A percentile compares a stretch with the other conserved stretches of the same genome.
Evolutionary conservation across 2,888 invertebrate species (phyloP).

Genomic region (Ptilodon capucinus): DNA sequence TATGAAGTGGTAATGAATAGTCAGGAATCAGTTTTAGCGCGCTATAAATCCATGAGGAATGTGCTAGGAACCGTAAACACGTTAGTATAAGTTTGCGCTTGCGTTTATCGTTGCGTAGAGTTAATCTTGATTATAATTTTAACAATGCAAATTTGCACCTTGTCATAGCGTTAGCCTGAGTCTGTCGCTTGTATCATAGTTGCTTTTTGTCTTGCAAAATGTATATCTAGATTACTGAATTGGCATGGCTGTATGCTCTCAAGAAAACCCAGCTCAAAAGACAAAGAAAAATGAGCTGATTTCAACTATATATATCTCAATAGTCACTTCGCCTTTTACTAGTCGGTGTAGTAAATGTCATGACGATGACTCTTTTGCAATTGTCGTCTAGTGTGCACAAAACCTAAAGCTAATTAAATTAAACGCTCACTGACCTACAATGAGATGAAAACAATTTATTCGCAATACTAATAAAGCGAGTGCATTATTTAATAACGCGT

Average conservation of each 20-base stretch:
- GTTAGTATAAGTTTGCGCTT: slow-evolving; percentile 3
- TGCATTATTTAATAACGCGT: slow-evolving; percentile 10
- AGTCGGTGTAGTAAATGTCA: no score
- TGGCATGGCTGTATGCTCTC: no score
- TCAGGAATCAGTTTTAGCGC: slow-evolving; percentile 29
- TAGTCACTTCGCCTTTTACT: no score
- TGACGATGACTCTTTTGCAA: neutral
- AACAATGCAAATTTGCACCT: no score
- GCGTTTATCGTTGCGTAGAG: neutral
- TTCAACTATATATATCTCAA: no score
- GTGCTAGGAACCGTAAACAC: slow-evolving; percentile 31
- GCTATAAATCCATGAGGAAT: slow-evolving; percentile 38
- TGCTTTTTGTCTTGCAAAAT: no score
- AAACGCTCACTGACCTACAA: slow-evolving; percentile 45
- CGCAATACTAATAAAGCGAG: slow-evolving; percentile 41
- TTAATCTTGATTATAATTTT: neutral
- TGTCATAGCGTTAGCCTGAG: no score
- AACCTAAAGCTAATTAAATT: slow-evolving; percentile 41
- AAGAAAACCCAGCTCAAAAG: no score
- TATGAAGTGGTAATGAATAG: slow-evolving; percentile 9
- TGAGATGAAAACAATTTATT: slow-evolving; percentile 46
- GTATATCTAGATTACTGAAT: no score
- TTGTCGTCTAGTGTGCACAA: slow-evolving; percentile 17
- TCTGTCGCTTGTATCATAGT: no score
- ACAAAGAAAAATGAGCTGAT: no score